Evolutionary conservation across 2,797 vertebrate species (phyloP).

Genomic region (Selene dorsalis): DNA sequence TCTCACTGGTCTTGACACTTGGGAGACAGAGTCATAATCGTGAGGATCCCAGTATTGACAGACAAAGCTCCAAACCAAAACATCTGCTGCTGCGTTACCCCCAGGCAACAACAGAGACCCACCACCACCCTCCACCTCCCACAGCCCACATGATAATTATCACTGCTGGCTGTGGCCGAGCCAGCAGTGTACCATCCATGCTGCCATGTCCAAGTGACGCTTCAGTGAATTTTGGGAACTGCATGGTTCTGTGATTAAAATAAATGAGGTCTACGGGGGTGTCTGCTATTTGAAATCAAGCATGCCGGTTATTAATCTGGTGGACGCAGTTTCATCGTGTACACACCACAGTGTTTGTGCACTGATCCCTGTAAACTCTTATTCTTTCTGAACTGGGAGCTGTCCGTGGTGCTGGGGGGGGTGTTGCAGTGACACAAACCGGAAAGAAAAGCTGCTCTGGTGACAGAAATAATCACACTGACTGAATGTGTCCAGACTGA

Average conservation of each 20-base stretch:
- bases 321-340: neutral
- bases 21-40: conserved; percentile 28
- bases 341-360: neutral
- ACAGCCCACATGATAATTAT: conserved; percentile 66
- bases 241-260: conserved; percentile 55
- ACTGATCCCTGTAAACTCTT: neutral
- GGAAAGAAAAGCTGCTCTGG: neutral
- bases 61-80: conserved; percentile 51
- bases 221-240: conserved; percentile 45
- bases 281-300: conserved; percentile 30
- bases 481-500: no score
- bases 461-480: no score
- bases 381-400: conserved; percentile 7
- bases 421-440: neutral
- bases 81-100: conserved; percentile 58
- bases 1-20: conserved; percentile 39
- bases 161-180: conserved; percentile 51
- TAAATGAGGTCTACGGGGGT: conserved; percentile 54
- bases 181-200: conserved; percentile 16
- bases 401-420: conserved; percentile 46
- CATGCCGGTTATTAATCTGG: conserved; percentile 1
- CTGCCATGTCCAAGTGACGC: conserved; percentile 53
- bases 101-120: conserved; percentile 48
- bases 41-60: conserved; percentile 10
- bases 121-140: conserved; percentile 23